A percentile compares a stretch with the other conserved stretches of the same genome.
phyloP scores from a whole-genome alignment of 2,888 invertebrate species.

The Brachyptera putata region DNA sequence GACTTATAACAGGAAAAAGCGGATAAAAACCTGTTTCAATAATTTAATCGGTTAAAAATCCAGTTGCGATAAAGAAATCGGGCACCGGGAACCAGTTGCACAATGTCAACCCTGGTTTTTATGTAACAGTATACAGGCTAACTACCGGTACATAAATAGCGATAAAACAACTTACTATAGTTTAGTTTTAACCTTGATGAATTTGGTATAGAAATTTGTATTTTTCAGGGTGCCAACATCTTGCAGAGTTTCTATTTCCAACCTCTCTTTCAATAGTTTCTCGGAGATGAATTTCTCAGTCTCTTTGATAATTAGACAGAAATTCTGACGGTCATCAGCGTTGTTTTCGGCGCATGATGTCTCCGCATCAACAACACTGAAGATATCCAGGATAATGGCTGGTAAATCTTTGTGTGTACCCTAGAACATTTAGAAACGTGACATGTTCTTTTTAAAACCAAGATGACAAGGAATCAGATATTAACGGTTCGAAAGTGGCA shows the following conservation, averaged over 20 bases:
- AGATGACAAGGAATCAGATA: no score
- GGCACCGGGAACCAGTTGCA: no score
- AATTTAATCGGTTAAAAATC: no score
- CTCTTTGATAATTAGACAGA: slow-evolving; percentile 73
- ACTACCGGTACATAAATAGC: no score
- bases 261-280: slow-evolving; percentile 81
- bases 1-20: no score
- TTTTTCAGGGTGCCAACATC: slow-evolving; percentile 87
- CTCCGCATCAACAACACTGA: slow-evolving; percentile 81
- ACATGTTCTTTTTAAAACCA: no score
- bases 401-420: slow-evolving; percentile 72
- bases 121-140: no score
- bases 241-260: slow-evolving; percentile 91
- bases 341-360: slow-evolving; percentile 61
- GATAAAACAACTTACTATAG: slow-evolving; percentile 76
- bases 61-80: no score
- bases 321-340: slow-evolving; percentile 69
- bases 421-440: slow-evolving; percentile 57
- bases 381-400: slow-evolving; percentile 77
- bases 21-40: no score
- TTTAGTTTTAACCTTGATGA: slow-evolving; percentile 97
- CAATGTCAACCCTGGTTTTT: no score
- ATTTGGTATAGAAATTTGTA: slow-evolving; percentile 87
- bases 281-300: slow-evolving; percentile 78
- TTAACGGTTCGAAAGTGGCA: no score